These are phyloP conservation scores for Haemorhous mexicanus DNA, from an alignment of 2,113 vertebrate genomes.

Conservation along the genomic window DNA sequence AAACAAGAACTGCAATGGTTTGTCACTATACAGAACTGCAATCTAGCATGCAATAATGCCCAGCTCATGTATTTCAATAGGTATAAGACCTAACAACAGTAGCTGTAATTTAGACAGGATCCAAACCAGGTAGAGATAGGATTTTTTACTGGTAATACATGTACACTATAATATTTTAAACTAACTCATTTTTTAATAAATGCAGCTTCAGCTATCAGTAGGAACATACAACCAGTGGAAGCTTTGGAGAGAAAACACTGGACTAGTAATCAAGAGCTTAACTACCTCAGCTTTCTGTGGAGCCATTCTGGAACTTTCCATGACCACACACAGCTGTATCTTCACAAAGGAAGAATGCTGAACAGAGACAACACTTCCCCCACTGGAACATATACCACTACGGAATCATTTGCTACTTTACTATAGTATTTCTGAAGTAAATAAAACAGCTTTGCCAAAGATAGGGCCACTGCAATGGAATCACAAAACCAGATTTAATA, in stretches of 20 bases:
- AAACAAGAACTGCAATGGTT: not conserved
- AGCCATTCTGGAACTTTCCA: not conserved
- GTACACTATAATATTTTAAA: not conserved
- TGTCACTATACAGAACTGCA: not conserved
- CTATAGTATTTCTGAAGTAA: not conserved
- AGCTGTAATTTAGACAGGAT: not conserved
- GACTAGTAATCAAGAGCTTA: not conserved
- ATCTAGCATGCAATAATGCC: not conserved
- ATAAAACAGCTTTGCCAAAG: not conserved
- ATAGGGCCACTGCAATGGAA: not conserved
- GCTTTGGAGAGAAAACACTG: not conserved
- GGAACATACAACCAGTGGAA: not conserved
- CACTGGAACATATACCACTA: not conserved
- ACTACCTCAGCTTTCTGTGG: not conserved
- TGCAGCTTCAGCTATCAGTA: not conserved
- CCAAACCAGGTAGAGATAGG: not conserved
- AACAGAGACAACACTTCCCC: not conserved
- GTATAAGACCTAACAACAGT: not conserved
- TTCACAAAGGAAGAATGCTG: not conserved
- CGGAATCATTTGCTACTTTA: not conserved
- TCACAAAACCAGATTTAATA: not conserved
- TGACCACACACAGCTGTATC: not conserved
- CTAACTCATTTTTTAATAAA: not conserved
- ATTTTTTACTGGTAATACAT: not conserved
- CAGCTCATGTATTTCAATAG: accelerated